Base-by-base conservation (phyloP, 2,797 vertebrate species). In the Euthynnus affinis region DNA sequence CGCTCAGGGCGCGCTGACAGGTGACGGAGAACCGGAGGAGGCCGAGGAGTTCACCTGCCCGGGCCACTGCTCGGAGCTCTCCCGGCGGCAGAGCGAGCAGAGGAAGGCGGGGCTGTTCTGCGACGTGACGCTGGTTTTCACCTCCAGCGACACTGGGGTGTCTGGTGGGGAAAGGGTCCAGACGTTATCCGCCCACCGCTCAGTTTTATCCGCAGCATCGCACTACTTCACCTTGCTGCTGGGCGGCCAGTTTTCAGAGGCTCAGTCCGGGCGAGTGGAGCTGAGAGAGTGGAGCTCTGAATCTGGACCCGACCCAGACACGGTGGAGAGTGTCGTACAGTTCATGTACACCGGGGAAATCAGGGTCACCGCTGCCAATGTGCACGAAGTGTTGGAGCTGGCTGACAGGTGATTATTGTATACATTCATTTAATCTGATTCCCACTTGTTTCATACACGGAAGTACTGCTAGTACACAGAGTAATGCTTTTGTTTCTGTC, bases 301-400 rank as follows among this genome's bases (percentile, higher is more conserved):
- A 49, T 84, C 95, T 0, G 97, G 97, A 57, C 98, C 96, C 0
- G 97, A 98, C 37, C 94, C 96, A 0, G 96, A 97, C 34, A 97
- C 96, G 0, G 97, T 98, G 88, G 97, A 97, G 84, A 92, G 95
- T 0, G 96, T 99, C 22, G 76, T 99, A n/a, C 96, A 96, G 62
- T 99, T 97, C 88, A 98, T 98, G 96, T 99, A 98, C 94, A 98
- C 97, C 0, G 98, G 97, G 9, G 94, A 95, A 71, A 97, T 98
- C 89, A 91, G 95, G 9, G 96, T 98, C 18, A 96, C 95, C 91
- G 95, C 95, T 0, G 96, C 94, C 8, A 98, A 96, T 46, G 97
- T 98, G 34, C 96, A 99, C 22, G 97, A 98, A 69, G 97, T 98
- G 61, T 87, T 99, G 93, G 97, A 98, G 87, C 94, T 98, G 49